Conservation (phyloP, 2,888 invertebrate species). For the Psylliodes chrysocephalus region DNA sequence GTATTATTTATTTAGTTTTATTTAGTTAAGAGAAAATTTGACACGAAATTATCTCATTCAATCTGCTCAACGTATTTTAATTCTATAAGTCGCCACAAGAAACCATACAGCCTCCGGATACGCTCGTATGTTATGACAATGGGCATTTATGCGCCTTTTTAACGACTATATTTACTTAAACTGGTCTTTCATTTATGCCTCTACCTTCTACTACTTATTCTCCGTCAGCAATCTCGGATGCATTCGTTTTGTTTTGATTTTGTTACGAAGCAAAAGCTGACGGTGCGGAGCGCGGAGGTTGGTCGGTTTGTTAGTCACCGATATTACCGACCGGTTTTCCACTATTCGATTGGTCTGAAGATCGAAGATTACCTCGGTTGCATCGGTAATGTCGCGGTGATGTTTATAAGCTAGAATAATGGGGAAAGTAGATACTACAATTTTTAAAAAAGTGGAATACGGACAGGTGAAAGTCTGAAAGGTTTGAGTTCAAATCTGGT, state of each 20-base stretch:
- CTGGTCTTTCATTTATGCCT: constrained; percentile 30
- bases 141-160: constrained; percentile 50
- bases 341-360: constrained; percentile 19
- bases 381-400: constrained; percentile 3
- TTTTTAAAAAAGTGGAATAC: no score
- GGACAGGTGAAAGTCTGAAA: no score
- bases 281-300: constrained; percentile 1
- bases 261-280: not conserved
- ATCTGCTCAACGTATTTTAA: no score
- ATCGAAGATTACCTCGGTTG: constrained; percentile 12
- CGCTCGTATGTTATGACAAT: constrained; percentile 53
- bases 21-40: no score
- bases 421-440: not conserved
- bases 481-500: no score
- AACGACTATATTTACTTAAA: constrained; percentile 56
- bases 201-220: not conserved
- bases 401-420: not conserved
- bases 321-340: constrained; percentile 16
- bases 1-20: no score
- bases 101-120: constrained; percentile 37
- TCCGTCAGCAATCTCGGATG: not conserved
- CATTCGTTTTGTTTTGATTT: constrained; percentile 4
- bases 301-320: constrained; percentile 15
- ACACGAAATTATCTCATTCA: not conserved
- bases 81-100: not conserved